These are phyloP conservation scores for Drosophila setifemur DNA, from an alignment of 1,140 invertebrate genomes.

Conservation along the genomic window DNA sequence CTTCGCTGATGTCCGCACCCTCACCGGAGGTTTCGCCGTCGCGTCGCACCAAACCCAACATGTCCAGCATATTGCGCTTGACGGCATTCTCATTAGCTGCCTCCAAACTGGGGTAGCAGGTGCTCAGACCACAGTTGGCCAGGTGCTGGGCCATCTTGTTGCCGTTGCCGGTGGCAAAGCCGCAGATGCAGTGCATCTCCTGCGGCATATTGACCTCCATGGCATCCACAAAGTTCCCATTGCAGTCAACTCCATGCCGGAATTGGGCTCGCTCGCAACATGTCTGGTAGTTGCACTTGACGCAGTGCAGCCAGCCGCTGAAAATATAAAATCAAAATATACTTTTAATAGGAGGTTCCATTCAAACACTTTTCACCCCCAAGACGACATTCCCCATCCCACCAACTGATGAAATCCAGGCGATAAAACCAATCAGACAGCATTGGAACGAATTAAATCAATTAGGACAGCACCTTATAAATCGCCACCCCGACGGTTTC, in stretches of 20 bases:
- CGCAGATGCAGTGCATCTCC: conserved; percentile 89
- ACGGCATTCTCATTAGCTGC: conserved; percentile 85
- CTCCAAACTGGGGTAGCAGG: conserved; percentile 85
- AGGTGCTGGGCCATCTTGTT: conserved; percentile 87
- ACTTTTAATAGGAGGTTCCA: not conserved
- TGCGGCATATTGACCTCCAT: conserved; percentile 84
- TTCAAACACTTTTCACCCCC: not conserved
- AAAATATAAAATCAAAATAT: not conserved
- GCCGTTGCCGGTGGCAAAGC: conserved; percentile 87
- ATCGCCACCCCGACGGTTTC: not conserved
- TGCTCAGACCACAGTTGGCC: conserved; percentile 85
- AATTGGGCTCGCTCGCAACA: conserved; percentile 89
- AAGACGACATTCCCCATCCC: not conserved
- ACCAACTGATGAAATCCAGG: too few species aligned
- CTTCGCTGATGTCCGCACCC: conserved; percentile 47
- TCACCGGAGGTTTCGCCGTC: conserved; percentile 73
- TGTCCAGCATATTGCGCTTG: conserved; percentile 84
- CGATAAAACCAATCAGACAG: conserved; percentile 43
- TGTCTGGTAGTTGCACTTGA: conserved; percentile 89
- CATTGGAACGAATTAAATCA: conserved; percentile 47
- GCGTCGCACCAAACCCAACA: conserved; percentile 83
- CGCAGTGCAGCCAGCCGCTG: conserved; percentile 88
- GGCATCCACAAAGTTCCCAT: conserved; percentile 82
- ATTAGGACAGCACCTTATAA: conserved; percentile 30
- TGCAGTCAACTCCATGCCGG: conserved; percentile 86